A percentile compares a stretch with the other conserved stretches of the same genome.
phyloP scores from a whole-genome alignment of 2,888 invertebrate genomes.

The Drosophila conformis region DNA sequence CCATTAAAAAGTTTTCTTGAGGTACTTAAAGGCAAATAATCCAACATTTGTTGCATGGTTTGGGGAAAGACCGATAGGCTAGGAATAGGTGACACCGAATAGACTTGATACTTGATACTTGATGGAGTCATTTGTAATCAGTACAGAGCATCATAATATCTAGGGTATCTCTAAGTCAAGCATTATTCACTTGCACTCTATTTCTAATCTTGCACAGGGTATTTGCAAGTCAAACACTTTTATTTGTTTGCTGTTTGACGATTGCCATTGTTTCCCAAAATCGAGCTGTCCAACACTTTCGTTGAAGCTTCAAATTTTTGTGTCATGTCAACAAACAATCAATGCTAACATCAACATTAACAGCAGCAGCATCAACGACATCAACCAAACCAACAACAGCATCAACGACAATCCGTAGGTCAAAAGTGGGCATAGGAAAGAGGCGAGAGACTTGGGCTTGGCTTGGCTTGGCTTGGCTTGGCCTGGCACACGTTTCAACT shows the following conservation, averaged over 20 bases:
- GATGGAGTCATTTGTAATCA: not conserved
- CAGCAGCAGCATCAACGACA: conserved; percentile 20
- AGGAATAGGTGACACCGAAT: not conserved
- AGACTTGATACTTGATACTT: not conserved
- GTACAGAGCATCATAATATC: not conserved
- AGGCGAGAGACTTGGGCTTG: conserved; percentile 24
- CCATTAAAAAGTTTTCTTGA: not conserved
- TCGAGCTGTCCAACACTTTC: conserved; percentile 35
- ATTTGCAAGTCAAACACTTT: not conserved
- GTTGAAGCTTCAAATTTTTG: conserved; percentile 32
- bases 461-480: conserved; percentile 47
- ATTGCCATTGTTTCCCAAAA: conserved; percentile 2
- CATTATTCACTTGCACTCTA: not conserved
- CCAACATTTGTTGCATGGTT: not conserved
- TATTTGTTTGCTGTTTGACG: not conserved
- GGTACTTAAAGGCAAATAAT: not conserved
- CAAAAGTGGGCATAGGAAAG: not conserved
- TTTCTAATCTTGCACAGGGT: not conserved
- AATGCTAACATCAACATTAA: conserved; percentile 27
- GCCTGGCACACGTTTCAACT: conserved; percentile 38
- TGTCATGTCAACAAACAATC: conserved; percentile 51
- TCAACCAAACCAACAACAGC: conserved; percentile 19
- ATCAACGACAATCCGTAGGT: conserved; percentile 10
- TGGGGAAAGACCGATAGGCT: not conserved
- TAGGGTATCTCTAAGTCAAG: not conserved